Evolutionary conservation across 2,797 vertebrate species (phyloP).

Genomic region (Balearica regulorum): DNA sequence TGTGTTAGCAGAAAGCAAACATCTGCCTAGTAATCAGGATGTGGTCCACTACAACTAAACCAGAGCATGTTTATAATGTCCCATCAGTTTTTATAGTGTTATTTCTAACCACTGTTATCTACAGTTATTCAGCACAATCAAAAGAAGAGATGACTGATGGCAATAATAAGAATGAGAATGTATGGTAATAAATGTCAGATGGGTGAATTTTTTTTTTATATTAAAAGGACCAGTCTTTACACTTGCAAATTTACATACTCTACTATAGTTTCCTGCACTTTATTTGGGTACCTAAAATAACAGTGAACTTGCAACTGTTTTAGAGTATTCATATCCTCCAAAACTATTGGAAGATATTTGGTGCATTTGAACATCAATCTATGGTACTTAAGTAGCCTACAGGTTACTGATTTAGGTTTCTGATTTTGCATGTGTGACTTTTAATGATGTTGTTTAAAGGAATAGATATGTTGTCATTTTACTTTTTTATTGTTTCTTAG

Average conservation of each 20-base stretch:
- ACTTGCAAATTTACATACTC: not conserved
- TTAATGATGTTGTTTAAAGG: not conserved
- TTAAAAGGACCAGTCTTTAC: not conserved
- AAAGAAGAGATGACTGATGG: not conserved
- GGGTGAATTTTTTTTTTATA: not conserved
- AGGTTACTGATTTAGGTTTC: not conserved
- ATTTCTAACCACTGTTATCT: not conserved
- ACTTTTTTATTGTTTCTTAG: not conserved
- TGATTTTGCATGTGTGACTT: not conserved
- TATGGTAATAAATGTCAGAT: not conserved
- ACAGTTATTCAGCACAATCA: not conserved
- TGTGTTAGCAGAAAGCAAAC: not conserved
- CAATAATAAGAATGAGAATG: not conserved
- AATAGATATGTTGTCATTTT: not conserved
- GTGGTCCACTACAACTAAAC: not conserved
- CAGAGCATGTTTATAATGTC: not conserved
- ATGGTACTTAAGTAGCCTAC: not conserved
- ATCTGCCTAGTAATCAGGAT: not conserved
- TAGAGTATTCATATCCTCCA: not conserved
- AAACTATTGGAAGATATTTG: not conserved
- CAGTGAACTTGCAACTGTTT: not conserved
- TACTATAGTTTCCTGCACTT: not conserved
- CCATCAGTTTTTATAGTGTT: not conserved
- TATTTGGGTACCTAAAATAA: not conserved
- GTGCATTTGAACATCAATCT: not conserved